Conservation (phyloP, 2,113 vertebrate species). For the Gallinago jamesoni region DNA sequence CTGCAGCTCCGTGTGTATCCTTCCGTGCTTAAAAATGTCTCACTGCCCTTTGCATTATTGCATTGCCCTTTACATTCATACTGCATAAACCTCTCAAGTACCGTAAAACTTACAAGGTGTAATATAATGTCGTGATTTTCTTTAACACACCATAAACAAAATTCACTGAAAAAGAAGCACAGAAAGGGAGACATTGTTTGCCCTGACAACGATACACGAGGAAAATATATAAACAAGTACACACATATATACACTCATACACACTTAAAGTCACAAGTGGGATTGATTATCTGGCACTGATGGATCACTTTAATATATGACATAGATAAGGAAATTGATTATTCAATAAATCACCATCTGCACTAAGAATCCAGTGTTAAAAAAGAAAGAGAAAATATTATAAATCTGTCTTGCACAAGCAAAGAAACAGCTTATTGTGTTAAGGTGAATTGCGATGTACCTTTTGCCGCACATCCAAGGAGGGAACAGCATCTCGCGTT, state of each 20-base stretch:
- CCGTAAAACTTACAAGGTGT: conserved; percentile 69
- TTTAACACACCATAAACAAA: conserved; percentile 52
- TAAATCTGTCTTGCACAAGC: conserved; percentile 59
- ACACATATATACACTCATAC: not conserved
- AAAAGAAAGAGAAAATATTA: conserved; percentile 73
- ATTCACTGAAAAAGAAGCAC: not conserved
- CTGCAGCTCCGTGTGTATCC: conserved; percentile 37
- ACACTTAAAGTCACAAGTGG: conserved; percentile 72
- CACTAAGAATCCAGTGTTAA: conserved; percentile 58
- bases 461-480: not conserved
- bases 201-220: conserved; percentile 52
- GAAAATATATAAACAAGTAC: conserved; percentile 47
- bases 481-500: not conserved
- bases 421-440: not conserved
- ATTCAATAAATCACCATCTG: conserved; percentile 85
- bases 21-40: conserved; percentile 68
- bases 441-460: conserved; percentile 29
- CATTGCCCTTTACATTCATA: conserved; percentile 70
- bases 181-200: conserved; percentile 44
- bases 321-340: conserved; percentile 91
- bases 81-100: conserved; percentile 66
- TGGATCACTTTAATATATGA: conserved; percentile 85
- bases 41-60: conserved; percentile 67
- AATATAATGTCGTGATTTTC: conserved; percentile 40
- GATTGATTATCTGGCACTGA: conserved; percentile 86